phyloP scores from a whole-genome alignment of 2,888 invertebrate species.

The Apotomis capreana region DNA sequence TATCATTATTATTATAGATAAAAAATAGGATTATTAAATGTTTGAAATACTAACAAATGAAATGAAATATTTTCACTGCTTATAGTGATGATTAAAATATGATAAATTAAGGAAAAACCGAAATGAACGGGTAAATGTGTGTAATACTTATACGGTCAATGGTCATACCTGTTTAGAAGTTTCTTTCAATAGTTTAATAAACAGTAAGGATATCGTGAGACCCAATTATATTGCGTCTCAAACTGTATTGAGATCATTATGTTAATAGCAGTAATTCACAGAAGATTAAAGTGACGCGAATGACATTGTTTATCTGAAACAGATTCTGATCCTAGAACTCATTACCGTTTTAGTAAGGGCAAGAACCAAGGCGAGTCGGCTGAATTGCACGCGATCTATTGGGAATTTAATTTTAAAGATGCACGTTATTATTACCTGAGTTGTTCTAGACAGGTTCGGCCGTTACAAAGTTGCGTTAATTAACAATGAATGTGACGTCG shows the following conservation, averaged over 20 bases:
- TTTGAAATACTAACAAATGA: too few relatives aligned
- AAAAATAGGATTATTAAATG: too few relatives aligned
- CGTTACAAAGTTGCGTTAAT: neutral
- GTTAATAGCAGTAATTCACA: conserved; percentile 1
- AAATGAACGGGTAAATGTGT: too few relatives aligned
- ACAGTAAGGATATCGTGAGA: neutral
- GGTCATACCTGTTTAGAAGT: too few relatives aligned
- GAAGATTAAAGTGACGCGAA: conserved; percentile 9
- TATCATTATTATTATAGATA: too few relatives aligned
- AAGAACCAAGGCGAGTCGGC: conserved; percentile 27
- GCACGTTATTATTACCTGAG: conserved; percentile 9
- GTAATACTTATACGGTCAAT: too few relatives aligned
- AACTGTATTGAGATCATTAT: conserved; percentile 24
- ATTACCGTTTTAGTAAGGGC: conserved; percentile 13
- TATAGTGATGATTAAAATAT: too few relatives aligned
- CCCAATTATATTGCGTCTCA: conserved; percentile 8
- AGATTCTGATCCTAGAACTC: conserved; percentile 6
- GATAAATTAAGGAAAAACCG: too few relatives aligned
- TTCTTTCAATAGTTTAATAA: too few relatives aligned
- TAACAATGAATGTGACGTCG: neutral
- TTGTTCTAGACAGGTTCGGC: neutral
- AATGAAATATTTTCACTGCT: too few relatives aligned
- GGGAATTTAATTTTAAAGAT: conserved; percentile 8
- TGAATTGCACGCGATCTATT: conserved; percentile 26
- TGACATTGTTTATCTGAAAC: conserved; percentile 13